Evolutionary conservation across 2,888 invertebrate genomes (phyloP).

Genomic region (Ichneumoninae sp.): DNA sequence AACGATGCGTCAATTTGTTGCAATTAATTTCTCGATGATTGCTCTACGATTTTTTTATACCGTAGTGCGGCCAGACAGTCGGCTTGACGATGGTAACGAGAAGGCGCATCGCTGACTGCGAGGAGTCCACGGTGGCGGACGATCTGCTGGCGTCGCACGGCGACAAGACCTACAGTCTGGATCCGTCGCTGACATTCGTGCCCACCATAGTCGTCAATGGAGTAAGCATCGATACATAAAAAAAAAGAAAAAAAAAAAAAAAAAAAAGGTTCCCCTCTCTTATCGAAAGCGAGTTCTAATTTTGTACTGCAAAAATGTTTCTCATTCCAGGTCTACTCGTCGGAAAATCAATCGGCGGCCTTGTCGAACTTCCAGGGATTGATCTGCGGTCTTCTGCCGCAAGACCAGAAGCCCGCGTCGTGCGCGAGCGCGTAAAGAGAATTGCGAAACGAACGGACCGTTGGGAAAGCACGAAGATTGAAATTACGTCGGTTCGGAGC

Average conservation of each 20-base stretch:
- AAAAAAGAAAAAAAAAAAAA: background rate
- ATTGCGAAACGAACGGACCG: too few relatives aligned
- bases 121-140: slow-evolving; percentile 75
- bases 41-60: background rate
- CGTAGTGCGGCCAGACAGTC: slow-evolving; percentile 81
- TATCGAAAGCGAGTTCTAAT: background rate
- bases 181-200: slow-evolving; percentile 80
- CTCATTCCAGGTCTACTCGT: slow-evolving; percentile 68
- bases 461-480: background rate
- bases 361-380: slow-evolving; percentile 70
- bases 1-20: slow-evolving; percentile 19
- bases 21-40: too few relatives aligned
- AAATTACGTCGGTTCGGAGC: background rate
- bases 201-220: slow-evolving; percentile 84
- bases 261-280: slow-evolving; percentile 16
- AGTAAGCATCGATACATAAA: slow-evolving; percentile 72
- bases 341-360: slow-evolving; percentile 69
- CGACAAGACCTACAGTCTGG: slow-evolving; percentile 78
- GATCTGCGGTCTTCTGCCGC: slow-evolving; percentile 73
- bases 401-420: slow-evolving; percentile 66
- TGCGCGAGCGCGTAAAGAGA: slow-evolving; percentile 66
- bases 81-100: slow-evolving; percentile 72
- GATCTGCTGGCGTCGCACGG: slow-evolving; percentile 82
- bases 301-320: background rate
- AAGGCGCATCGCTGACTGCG: slow-evolving; percentile 76